These are phyloP conservation scores for Rynchops niger DNA, from an alignment of 2,113 vertebrate species.

Conservation along the genomic window DNA sequence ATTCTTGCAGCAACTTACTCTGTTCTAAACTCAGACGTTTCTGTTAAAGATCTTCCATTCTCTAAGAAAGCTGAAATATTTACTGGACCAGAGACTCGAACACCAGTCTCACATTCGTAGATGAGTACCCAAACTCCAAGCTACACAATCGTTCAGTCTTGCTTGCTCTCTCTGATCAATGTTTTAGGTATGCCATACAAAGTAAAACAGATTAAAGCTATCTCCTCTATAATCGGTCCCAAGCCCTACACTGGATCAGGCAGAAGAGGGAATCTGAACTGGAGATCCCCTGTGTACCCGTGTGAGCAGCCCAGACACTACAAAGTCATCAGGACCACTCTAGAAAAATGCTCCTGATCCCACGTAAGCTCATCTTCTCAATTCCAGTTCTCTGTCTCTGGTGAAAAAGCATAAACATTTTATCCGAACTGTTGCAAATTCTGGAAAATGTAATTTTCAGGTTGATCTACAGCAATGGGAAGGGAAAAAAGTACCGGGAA, in stretches of 20 bases:
- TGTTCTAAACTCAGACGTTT: background rate
- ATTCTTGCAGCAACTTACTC: background rate
- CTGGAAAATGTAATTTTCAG: background rate
- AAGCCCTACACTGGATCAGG: background rate
- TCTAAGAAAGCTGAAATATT: background rate
- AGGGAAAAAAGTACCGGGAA: background rate
- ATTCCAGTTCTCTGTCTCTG: background rate
- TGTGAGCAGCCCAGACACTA: background rate
- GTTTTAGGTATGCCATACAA: background rate
- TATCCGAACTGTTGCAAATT: background rate
- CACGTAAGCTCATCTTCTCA: background rate
- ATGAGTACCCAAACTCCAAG: background rate
- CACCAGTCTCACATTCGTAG: background rate
- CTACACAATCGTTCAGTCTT: background rate
- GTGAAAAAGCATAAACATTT: background rate
- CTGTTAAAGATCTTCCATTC: background rate
- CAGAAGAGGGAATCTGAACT: background rate
- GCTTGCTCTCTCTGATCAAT: background rate
- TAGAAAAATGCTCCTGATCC: background rate
- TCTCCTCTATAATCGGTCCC: background rate
- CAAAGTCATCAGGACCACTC: background rate
- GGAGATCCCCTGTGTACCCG: background rate
- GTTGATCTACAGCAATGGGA: background rate
- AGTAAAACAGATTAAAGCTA: background rate
- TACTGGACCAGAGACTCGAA: background rate